These are phyloP conservation scores for Diadumene lineata DNA, from an alignment of 92 coral and sea anemone species.

Conservation along the genomic window DNA sequence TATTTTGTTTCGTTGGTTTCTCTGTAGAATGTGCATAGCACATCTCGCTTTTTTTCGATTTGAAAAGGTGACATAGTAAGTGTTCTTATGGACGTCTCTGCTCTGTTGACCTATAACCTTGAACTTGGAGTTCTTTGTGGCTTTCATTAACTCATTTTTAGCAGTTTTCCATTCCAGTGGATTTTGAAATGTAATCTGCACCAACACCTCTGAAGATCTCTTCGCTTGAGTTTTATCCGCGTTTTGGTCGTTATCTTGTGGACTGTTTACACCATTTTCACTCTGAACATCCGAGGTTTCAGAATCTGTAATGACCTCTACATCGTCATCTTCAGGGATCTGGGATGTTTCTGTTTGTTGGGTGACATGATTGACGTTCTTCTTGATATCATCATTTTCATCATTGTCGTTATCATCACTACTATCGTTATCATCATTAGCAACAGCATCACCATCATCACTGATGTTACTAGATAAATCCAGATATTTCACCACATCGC, in stretches of 20 bases:
- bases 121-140: background rate
- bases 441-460: background rate
- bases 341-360: too few species aligned
- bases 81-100: background rate
- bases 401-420: background rate
- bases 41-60: background rate
- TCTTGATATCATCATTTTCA: background rate
- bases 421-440: background rate
- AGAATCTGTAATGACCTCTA: background rate
- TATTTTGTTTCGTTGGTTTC: slow-evolving; percentile 1
- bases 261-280: too few species aligned
- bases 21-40: slow-evolving; percentile 4
- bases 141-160: background rate
- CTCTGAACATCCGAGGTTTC: too few species aligned
- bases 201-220: background rate
- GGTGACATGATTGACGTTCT: too few species aligned
- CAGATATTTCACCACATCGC: too few species aligned
- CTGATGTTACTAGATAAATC: too few species aligned
- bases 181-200: slow-evolving; percentile 11
- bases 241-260: too few species aligned
- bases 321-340: background rate
- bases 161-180: slow-evolving; percentile 16
- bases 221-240: too few species aligned
- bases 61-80: slow-evolving; percentile 18
- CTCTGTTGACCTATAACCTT: background rate